Base-by-base conservation (phyloP, 2,888 invertebrate genomes). In the Alentia gelatinosa region DNA sequence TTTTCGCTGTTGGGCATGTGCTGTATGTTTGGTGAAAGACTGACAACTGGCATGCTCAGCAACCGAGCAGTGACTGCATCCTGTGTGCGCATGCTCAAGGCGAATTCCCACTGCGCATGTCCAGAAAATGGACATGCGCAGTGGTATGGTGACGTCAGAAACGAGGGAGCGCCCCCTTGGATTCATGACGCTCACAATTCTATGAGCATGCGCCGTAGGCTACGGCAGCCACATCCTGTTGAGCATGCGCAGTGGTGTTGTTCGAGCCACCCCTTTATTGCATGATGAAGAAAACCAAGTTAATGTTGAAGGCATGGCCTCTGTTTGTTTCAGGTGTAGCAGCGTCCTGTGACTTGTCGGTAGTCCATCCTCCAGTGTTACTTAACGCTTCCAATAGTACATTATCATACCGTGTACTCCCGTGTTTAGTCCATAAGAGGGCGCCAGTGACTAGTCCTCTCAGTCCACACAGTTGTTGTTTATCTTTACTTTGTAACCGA, bases 1-100 rank as follows among this genome's bases (percentile, higher is more conserved):
- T 74, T n/a, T 68, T 9, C 19, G 19, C 79, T 79, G 79, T 79
- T 79, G 79, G 79, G 79, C 79, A 79, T 79, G 79, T 39, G 79
- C 79, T 37, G 79, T 79, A 79, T 39, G 79, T 79, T 79, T 39
- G 79, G 79, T 79, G 23, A 79, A 79, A 15, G 19, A 56, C 26
- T 68, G 68, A 68, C 68, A 68, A 68, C 68, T 30, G 68, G 68
- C 68, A 68, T 68, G 68, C 68, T 68, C 68, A n/a, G 68, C 30
- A 30, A 30, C 30, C 30, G 33, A 5, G 68, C 7, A 30, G 68
- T 56, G 30, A 30, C 33, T 68, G 68, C 30, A 4, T 63, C 63
- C n/a, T 63, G n/a, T 15, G 15, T 42, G 47, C 9, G n/a, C 63
- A 63, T 63, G 12, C n/a, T 68, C 68, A 4, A 30, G 68, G n/a